phyloP scores from a whole-genome alignment of 37 sponge, comb jelly and placozoan species.

The Spongilla lacustris region DNA sequence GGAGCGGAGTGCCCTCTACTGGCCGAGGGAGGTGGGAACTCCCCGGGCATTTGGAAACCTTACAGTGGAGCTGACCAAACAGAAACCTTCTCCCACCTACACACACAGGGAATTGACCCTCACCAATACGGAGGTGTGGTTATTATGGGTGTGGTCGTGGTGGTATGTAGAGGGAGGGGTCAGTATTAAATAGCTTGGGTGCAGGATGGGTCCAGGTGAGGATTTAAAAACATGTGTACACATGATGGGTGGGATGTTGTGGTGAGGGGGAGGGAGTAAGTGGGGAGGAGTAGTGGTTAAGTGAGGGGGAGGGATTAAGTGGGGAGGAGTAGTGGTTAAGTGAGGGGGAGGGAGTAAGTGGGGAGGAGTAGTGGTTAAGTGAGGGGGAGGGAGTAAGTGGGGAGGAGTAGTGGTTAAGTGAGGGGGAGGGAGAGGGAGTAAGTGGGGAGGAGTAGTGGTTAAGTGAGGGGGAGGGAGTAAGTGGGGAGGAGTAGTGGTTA shows the following conservation, averaged over 20 bases:
- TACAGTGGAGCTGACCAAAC: conserved; percentile 57
- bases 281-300: neutral
- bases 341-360: neutral
- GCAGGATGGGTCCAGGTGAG: no score
- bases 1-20: conserved; percentile 72
- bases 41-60: conserved; percentile 31
- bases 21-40: conserved; percentile 44
- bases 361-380: neutral
- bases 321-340: neutral
- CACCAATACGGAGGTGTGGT: conserved; percentile 39
- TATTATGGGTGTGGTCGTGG: no score
- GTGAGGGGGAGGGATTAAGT: neutral
- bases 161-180: no score
- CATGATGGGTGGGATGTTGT: neutral
- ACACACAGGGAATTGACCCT: conserved; percentile 62
- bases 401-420: no score
- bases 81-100: conserved; percentile 49
- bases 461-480: no score
- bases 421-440: no score
- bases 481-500: no score
- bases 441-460: no score
- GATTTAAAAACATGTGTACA: no score
- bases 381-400: neutral
- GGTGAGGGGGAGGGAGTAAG: neutral
- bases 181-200: no score